Base-by-base conservation (phyloP, 2,113 vertebrate genomes). In the Pseudopodoces humilis region DNA sequence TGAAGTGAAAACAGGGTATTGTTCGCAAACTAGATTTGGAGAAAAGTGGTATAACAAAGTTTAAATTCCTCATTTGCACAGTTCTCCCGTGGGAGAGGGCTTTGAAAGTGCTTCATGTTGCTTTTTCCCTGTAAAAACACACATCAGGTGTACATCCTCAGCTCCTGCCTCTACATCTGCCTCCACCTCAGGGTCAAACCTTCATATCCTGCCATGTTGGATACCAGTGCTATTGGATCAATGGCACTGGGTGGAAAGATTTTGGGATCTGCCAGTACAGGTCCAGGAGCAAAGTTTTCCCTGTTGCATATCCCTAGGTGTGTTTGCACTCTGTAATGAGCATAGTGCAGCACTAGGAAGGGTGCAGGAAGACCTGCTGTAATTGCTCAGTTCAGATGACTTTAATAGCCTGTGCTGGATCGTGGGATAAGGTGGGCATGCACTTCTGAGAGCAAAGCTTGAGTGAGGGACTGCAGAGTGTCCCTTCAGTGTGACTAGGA, bases 401-500 rank as follows among this genome's bases (percentile, higher is more conserved):
- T 24, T 14, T 37, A 41, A 27, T 6, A 75, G 31, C 52, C 52
- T 33, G 13, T 33, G 21, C 7, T 5, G 15, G n/a, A 53, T 68
- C 62, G 71, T 1, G 1, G 49, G 16, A 11, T 37, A 27, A 50
- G 0, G 0, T 71, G 63, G 10, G 37, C 47, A 10, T 8, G n/a
- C 15, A 16, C 28, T 75, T 88, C n/a, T 60, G 47, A 55, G 53
- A 63, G 39, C 58, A 83, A 79, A 28, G 19, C 44, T 44, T 30
- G 13, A 76, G 27, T 0, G 0, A 71, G 46, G 33, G 35, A 60
- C 39, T 59, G 35, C 7, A 14, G 49, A 1, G 3, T 25, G 52
- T 56, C 25, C 15, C 31, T 70, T 70, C 5, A 0, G 15, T 13
- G 9, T 7, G 31, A 39, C 33, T 39, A 28, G 28, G 24, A 43